Base-by-base conservation (phyloP, 2,797 vertebrate species). In the Monodelphis domestica region DNA sequence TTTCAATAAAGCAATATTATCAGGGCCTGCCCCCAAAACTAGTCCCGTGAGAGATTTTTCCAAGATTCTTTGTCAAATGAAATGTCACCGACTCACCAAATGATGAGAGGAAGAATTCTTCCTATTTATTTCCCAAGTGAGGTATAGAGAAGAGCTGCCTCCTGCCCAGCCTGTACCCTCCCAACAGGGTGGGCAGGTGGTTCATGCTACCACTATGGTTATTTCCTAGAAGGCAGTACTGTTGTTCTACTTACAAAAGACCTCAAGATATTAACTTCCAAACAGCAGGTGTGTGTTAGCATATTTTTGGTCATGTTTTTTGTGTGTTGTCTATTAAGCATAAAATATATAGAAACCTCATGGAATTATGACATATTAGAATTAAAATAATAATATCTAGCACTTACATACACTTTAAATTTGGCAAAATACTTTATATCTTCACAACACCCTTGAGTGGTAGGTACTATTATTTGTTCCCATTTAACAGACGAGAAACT, bases 1-100 rank as follows among this genome's bases (percentile, higher is more conserved):
- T 97, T 95, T 96, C 97, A 96, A 96, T 95, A 96, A 96, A 96
- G 96, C 95, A 95, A 93, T 96, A 94, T 96, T 97, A 96, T 97
- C 96, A 97, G 95, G 97, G 95, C 70, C 95, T 89, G 53, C 90
- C 93, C 95, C 97, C 94, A 88, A 97, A 96, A 96, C 97, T 97
- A 89, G 96, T 97, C 97, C 96, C 97, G 54, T 89, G 96, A 96
- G 96, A 97, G 90, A 91, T 95, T 96, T 97, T 96, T 96, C 95
- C 96, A 95, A 78, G 95, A 91, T 94, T 95, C 95, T 97, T 97
- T 97, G 96, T 97, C 97, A 97, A 95, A 94, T 24, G 54, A 97
- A 97, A 97, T 97, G 97, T 97, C 97, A 97, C 90, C 1, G 33
- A 89, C 96, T 97, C 93, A 92, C 94, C 94, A 94, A 94, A 95